Conservation (phyloP, 1,140 invertebrate genomes). For the Rhyacophila brunnea region DNA sequence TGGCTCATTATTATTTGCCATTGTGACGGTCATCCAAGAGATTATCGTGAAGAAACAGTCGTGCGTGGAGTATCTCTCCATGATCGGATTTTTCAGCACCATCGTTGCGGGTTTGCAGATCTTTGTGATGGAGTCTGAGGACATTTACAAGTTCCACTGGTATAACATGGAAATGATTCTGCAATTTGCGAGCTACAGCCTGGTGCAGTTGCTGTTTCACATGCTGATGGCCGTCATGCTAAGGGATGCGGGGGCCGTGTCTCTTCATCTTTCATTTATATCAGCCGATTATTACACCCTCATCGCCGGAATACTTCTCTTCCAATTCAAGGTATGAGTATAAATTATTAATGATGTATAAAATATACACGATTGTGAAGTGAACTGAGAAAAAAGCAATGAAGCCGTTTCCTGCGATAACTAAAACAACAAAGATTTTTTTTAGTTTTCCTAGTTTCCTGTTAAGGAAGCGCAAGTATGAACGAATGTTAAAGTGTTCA, state of each 20-base stretch:
- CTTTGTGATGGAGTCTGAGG: constrained; percentile 49
- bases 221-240: constrained; percentile 74
- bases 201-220: constrained; percentile 73
- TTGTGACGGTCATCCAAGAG: constrained; percentile 82
- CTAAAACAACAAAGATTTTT: too few relatives aligned
- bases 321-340: constrained; percentile 84
- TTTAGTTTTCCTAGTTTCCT: too few relatives aligned
- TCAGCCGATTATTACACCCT: constrained; percentile 86
- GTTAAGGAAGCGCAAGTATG: too few relatives aligned
- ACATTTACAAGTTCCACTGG: constrained; percentile 59
- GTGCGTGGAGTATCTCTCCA: constrained; percentile 80
- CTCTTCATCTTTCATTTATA: constrained; percentile 78
- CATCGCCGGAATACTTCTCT: constrained; percentile 75
- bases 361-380: too few relatives aligned
- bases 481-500: too few relatives aligned
- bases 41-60: constrained; percentile 78
- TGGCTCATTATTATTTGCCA: constrained; percentile 79
- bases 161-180: constrained; percentile 50
- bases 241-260: constrained; percentile 75
- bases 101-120: constrained; percentile 77
- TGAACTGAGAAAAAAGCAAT: too few relatives aligned
- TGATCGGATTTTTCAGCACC: constrained; percentile 81
- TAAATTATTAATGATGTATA: too few relatives aligned
- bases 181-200: constrained; percentile 46
- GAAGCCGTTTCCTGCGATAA: too few relatives aligned